A percentile compares a stretch with the other conserved stretches of the same genome.
These are phyloP conservation scores for Eurosta solidaginis DNA, from an alignment of 1,140 invertebrate species.

Conservation along the genomic window DNA sequence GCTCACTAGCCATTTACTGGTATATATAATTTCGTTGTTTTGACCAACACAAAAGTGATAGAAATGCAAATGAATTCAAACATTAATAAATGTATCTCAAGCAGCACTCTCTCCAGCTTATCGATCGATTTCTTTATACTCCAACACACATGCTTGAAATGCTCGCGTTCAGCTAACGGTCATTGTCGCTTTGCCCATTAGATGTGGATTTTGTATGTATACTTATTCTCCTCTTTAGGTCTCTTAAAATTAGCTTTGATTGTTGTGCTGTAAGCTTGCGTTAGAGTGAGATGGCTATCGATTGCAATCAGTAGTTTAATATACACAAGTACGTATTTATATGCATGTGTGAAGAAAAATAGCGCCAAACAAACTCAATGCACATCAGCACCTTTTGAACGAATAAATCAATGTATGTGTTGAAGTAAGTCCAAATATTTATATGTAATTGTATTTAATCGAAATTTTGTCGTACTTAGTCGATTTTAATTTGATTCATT, in stretches of 20 bases:
- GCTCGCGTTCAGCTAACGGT: not conserved
- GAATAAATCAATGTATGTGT: not conserved
- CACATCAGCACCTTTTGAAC: not conserved
- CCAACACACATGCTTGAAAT: not conserved
- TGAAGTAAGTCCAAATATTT: not conserved
- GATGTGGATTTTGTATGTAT: not conserved
- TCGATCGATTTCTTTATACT: not conserved
- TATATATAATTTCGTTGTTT: not conserved
- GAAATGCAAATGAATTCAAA: not conserved
- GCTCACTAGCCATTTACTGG: not conserved
- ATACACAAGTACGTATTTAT: too few species aligned
- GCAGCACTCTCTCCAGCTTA: not conserved
- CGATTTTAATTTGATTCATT: not conserved
- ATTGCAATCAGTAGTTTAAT: not conserved
- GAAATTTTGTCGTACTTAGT: constrained; percentile 10
- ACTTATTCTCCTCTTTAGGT: not conserved
- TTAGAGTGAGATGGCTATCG: not conserved
- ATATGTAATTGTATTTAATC: not conserved
- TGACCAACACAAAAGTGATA: not conserved
- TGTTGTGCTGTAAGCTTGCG: not conserved
- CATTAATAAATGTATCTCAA: not conserved
- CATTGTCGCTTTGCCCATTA: not conserved
- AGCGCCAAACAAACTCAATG: not conserved
- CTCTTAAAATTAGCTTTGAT: not conserved
- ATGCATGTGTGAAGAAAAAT: not conserved